Evolutionary conservation across 2,888 invertebrate genomes (phyloP), one percentile per base, ranked within the genome.

Genomic region (Patella caerulea): DNA sequence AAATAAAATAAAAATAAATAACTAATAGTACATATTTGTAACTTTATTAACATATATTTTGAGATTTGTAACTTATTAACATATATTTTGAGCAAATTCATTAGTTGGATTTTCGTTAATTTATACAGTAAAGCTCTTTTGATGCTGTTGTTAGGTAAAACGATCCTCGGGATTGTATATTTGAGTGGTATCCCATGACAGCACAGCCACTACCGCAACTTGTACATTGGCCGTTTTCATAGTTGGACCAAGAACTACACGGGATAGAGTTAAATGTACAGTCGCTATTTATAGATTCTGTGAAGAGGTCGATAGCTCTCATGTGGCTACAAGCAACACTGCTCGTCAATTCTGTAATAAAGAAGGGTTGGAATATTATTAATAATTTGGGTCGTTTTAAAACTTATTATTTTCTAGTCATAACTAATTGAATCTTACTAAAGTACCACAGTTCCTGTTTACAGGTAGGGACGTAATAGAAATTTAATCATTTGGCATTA

Each of bases 261-360:
- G 74, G 74, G 9, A 34, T 45, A 17, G 56, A 45, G 88, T 94
- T 92, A 89, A 95, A 97, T 0, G 95, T 94, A 86, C 97, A 97
- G 17, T 93, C 91, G 0, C 95, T 93, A 80, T 95, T 94, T 71
- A 97, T 94, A 83, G 96, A 96, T 91, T 97, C 97, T 0, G 94
- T 95, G 89, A 96, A 97, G 89, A 94, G 95, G 86, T 96, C 95
- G 89, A 96, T 94, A 83, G 96, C 96, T 76, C 97, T 93, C 77
- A 96, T 94, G 90, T 98, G 97, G 91, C 96, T 96, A 91, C 97
- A 98, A 56, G 96, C 95, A 34, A 97, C 92, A 87, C 94, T 95
- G 82, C 94, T 93, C 76, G 94, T 93, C 17, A 95, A 92, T 71
- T 65, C 65, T 77, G 4, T n/a, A 70, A 29, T n/a, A 52, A 55